These are phyloP conservation scores for Cyprinodon variegatus DNA, from an alignment of 2,113 vertebrate species.

Conservation along the genomic window DNA sequence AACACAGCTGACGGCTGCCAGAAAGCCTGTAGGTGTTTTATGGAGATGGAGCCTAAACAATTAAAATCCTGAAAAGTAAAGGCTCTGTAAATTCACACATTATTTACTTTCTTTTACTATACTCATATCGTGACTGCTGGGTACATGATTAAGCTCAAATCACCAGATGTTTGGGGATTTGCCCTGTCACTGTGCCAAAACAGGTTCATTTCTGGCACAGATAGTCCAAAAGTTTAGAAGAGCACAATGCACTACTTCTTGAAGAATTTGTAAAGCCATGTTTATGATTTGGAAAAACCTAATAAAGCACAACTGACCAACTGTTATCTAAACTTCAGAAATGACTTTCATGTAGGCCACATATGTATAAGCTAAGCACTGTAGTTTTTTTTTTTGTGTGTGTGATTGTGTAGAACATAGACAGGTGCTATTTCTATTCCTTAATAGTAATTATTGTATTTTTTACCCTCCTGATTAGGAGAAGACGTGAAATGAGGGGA, in stretches of 20 bases:
- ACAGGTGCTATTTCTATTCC: neutral
- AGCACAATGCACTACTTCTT: neutral
- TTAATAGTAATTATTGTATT: neutral
- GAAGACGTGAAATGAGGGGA: neutral
- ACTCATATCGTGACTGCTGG: neutral
- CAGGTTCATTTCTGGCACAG: neutral
- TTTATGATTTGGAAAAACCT: neutral
- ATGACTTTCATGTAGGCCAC: neutral
- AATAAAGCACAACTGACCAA: no score
- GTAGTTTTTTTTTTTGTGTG: neutral
- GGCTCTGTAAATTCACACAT: neutral
- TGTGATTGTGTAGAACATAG: neutral
- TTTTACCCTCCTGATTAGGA: neutral
- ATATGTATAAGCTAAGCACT: neutral
- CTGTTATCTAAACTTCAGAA: neutral
- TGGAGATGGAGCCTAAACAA: neutral
- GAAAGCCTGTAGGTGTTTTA: neutral
- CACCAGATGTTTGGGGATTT: neutral
- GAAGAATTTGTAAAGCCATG: neutral
- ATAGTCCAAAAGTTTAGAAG: neutral
- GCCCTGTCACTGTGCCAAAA: neutral
- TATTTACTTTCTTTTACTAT: neutral
- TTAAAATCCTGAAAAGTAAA: neutral
- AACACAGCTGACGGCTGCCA: neutral
- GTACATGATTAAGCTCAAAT: neutral